Conservation (phyloP, 1,140 invertebrate species). For the Drusus annulatus region DNA sequence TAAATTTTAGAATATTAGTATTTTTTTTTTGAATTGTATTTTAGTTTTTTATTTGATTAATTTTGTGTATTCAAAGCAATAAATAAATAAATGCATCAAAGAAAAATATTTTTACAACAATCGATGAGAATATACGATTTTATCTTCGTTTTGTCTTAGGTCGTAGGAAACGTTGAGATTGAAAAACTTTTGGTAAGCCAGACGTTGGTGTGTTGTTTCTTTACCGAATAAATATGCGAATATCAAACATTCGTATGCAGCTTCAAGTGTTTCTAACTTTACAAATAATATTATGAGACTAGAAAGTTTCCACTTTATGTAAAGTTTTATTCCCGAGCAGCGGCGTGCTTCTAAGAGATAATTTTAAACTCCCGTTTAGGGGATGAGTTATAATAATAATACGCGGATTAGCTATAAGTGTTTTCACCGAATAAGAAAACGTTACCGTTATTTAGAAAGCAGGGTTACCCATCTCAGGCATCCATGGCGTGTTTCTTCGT, state of each 20-base stretch:
- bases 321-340: not conserved
- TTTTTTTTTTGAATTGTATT: too few species aligned
- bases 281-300: conserved; percentile 45
- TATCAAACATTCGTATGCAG: conserved; percentile 33
- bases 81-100: too few species aligned
- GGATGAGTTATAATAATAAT: not conserved
- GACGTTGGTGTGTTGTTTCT: conserved; percentile 46
- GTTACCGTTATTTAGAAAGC: not conserved
- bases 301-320: conserved; percentile 41
- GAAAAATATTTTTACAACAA: too few species aligned
- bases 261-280: conserved; percentile 34
- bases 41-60: too few species aligned
- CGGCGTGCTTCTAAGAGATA: conserved; percentile 10
- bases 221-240: conserved; percentile 37
- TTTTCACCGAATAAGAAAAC: not conserved
- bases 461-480: too few species aligned
- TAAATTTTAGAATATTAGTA: too few species aligned
- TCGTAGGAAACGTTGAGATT: conserved; percentile 14
- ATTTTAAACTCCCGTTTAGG: conserved; percentile 19
- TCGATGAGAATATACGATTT: too few species aligned
- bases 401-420: not conserved
- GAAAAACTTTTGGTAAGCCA: conserved; percentile 46
- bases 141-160: too few species aligned
- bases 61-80: too few species aligned
- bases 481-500: too few species aligned